Evolutionary conservation across 2,888 invertebrate genomes (phyloP), one percentile per base, ranked within the genome.

Genomic region (Phaedon cochleariae): DNA sequence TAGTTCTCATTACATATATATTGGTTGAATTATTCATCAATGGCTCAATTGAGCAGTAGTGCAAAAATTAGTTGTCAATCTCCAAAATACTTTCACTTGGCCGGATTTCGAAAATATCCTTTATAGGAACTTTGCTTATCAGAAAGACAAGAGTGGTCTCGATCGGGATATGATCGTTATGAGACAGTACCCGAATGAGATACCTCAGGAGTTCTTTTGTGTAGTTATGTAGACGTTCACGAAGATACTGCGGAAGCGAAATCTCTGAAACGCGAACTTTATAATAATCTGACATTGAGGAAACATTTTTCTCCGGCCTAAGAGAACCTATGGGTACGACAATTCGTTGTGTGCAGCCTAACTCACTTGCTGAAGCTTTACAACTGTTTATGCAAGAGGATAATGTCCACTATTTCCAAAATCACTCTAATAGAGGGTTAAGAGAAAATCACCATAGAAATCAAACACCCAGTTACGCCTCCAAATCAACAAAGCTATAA

Each of bases 261-360:
- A 57, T 10, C 20, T 20, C n/a, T 57, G 26, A 26, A 26, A 26
- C 26, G 26, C 7, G 7, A 3, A 5, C 26, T 7, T 26, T 26
- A 7, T 26, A 26, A 26, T 7, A 26, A n/a, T n/a, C n/a, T n/a
- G n/a, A n/a, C n/a, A n/a, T n/a, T 17, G n/a, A 61, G 0, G 57
- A 66, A 66, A 67, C 60, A 12, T 66, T 65, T 48, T 41, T 66
- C 26, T 55, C 66, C 0, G 65, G 68, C n/a, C 54, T 67, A 55
- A 48, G 53, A 57, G 65, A 69, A 59, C 65, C 69, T 49, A 41
- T 69, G 18, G 64, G 65, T 10, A 69, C 59, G 17, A 66, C 67
- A n/a, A 67, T 67, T 31, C 37, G 62, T 12, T 67, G 68, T 55
- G 68, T 62, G 67, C 37, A 49, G 7, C 64, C 65, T 10, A 57